Base-by-base conservation (phyloP, 2,797 vertebrate species). In the Erithacus rubecula region DNA sequence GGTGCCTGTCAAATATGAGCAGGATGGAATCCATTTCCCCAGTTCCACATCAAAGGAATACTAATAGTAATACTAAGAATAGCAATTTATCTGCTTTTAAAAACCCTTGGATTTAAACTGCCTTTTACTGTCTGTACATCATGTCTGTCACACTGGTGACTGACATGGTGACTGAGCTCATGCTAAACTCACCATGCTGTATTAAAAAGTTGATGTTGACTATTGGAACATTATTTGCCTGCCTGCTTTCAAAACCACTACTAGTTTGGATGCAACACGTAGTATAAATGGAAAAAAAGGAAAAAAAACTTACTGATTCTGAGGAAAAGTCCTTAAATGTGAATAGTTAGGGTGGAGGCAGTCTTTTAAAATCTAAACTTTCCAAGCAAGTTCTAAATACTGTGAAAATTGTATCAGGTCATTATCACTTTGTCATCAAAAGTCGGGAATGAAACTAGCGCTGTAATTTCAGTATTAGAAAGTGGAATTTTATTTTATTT, bases 381-480 rank as follows among this genome's bases (percentile, higher is more conserved):
- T 82, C 29, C 10, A 20, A 64, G 18, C 8, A 78, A 68, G 39
- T 47, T 60, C 49, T 70, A 64, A 76, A 14, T 68, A 56, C n/a
- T 56, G 9, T 62, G 43, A 65, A 85, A 90, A 69, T 52, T 32
- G 1, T 70, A 20, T 46, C 16, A 51, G 34, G 55, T 26, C 17
- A 39, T 62, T 58, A 32, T 49, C 32, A 68, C 27, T 68, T 77
- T 24, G 15, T 46, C 29, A 52, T n/a, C 19, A 26, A 46, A 52
- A 67, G 2, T 11, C 1, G 0, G 5, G n/a, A 52, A 29, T 44
- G n/a, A 68, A 60, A 23, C 12, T 4, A n/a, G 37, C 0, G 0
- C n/a, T 68, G n/a, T 52, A n/a, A 53, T 68, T 76, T 76, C 39
- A 53, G 29, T 46, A 39, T 46, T 14, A 76, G n/a, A 68, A 68